phyloP scores from a whole-genome alignment of 2,888 invertebrate genomes.

The Bellardia pandia region DNA sequence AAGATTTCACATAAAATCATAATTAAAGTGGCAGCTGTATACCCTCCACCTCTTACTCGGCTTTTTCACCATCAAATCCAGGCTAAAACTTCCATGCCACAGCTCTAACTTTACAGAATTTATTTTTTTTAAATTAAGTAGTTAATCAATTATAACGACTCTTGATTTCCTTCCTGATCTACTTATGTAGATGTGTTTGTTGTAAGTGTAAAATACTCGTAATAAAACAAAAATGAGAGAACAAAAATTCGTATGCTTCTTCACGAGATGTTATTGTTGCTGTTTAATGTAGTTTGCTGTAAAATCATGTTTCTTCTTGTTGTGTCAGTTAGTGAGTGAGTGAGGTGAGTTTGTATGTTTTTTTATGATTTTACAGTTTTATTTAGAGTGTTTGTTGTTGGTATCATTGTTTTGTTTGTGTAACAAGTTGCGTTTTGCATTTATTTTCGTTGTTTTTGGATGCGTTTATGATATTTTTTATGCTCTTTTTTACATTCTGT shows the following conservation, averaged over 20 bases:
- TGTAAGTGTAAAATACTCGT: constrained; percentile 11
- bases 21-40: too few relatives aligned
- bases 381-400: not conserved
- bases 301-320: constrained; percentile 26
- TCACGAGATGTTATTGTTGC: not conserved
- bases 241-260: not conserved
- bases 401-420: constrained; percentile 7
- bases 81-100: not conserved
- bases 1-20: too few relatives aligned
- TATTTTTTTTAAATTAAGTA: constrained; percentile 74
- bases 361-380: constrained; percentile 39
- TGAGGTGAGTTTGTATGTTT: not conserved
- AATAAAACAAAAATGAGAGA: not conserved
- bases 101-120: not conserved
- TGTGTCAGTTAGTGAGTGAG: not conserved
- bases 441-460: not conserved
- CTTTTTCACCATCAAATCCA: too few relatives aligned
- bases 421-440: constrained; percentile 4
- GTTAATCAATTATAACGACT: constrained; percentile 84
- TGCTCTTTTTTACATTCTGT: constrained; percentile 14
- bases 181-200: constrained; percentile 79
- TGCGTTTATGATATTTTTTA: constrained; percentile 8
- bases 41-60: too few relatives aligned
- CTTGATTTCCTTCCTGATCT: constrained; percentile 84
- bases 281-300: constrained; percentile 22